Evolutionary conservation across 1,140 invertebrate genomes (phyloP).

Genomic region (Tetramorium alpestre): DNA sequence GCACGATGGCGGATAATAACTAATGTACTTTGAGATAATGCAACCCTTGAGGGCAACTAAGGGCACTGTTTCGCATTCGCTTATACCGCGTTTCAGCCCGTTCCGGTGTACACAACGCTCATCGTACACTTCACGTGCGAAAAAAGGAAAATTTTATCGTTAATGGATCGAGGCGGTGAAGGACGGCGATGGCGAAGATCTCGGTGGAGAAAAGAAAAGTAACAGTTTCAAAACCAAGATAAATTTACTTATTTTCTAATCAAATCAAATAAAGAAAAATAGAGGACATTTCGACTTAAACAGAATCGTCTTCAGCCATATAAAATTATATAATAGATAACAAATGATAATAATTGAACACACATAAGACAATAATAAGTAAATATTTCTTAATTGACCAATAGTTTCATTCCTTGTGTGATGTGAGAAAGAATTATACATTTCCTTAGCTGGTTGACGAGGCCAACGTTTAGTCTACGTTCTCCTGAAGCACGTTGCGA

Average conservation of each 20-base stretch:
- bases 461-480: slow-evolving; percentile 23
- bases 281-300: no score
- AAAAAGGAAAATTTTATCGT: slow-evolving; percentile 36
- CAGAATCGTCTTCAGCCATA: no score
- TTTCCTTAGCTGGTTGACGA: slow-evolving; percentile 31
- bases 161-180: slow-evolving; percentile 22
- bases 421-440: slow-evolving; percentile 5
- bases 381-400: no score
- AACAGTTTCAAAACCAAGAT: background rate
- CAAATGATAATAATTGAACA: no score
- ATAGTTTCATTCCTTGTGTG: slow-evolving; percentile 8
- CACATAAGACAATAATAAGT: no score
- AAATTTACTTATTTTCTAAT: no score
- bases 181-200: background rate
- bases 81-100: background rate
- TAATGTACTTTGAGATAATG: slow-evolving; percentile 40
- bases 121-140: background rate
- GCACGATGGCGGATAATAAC: slow-evolving; percentile 46
- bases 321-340: no score
- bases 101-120: background rate
- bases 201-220: background rate
- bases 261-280: no score
- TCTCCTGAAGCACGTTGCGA: background rate
- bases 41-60: slow-evolving; percentile 20
- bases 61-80: slow-evolving; percentile 11